Conservation (phyloP, 2,113 vertebrate genomes). For the Irena cyanogastra region DNA sequence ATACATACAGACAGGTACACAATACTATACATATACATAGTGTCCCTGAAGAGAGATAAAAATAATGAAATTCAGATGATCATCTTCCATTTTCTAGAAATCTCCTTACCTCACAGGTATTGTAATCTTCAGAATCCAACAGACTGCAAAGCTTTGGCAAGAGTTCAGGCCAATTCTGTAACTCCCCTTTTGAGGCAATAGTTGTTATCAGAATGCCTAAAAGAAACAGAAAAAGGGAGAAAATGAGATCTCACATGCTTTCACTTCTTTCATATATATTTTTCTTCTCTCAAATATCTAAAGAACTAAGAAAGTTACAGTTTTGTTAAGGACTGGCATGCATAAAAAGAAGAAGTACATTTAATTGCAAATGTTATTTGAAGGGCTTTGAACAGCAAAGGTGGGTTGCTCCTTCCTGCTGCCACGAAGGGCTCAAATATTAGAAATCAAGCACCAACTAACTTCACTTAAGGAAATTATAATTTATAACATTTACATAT, state of each 20-base stretch:
- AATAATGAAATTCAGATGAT: not conserved
- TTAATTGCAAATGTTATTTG: not conserved
- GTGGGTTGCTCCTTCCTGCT: not conserved
- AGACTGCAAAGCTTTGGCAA: slow-evolving; percentile 92
- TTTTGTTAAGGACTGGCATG: not conserved
- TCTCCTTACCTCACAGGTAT: slow-evolving; percentile 90
- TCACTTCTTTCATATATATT: not conserved
- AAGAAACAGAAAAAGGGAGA: not conserved
- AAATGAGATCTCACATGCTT: not conserved
- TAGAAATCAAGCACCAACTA: not conserved
- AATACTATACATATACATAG: fast-evolving
- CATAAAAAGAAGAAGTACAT: not conserved
- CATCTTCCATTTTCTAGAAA: not conserved
- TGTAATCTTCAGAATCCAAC: slow-evolving; percentile 97
- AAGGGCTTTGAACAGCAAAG: not conserved
- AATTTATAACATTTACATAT: not conserved
- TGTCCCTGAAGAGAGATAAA: not conserved
- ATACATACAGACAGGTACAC: not conserved
- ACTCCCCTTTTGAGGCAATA: slow-evolving; percentile 93
- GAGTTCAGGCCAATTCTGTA: slow-evolving; percentile 97
- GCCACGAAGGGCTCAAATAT: not conserved
- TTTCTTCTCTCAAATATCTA: not conserved
- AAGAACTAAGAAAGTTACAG: not conserved
- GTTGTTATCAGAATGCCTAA: slow-evolving; percentile 95
- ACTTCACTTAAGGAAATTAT: not conserved